Percentiles rank a stretch among this genome's conserved stretches.
These are phyloP conservation scores for Pristionchus exspectatus DNA, from an alignment of 2,888 invertebrate species.

Conservation along the genomic window DNA sequence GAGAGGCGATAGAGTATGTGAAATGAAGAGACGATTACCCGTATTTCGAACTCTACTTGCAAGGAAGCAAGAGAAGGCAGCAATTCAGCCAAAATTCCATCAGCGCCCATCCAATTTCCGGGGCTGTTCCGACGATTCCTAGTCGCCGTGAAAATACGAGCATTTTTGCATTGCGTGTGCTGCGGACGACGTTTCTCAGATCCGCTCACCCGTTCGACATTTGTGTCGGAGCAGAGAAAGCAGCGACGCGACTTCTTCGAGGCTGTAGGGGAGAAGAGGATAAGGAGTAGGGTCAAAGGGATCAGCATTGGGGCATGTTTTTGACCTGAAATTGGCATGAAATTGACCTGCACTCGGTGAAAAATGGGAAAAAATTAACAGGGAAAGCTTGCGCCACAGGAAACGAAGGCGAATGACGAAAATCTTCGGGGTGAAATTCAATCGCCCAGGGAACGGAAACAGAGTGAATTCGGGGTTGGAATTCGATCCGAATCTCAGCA, in stretches of 20 bases:
- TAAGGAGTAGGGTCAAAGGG: not conserved
- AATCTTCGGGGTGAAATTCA: not conserved
- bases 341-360: not conserved
- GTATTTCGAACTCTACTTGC: not conserved
- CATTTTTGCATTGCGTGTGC: not conserved
- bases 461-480: not conserved
- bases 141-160: not conserved
- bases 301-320: not conserved
- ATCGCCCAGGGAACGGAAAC: conserved; percentile 2
- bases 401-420: not conserved
- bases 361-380: not conserved
- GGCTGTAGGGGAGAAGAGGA: not conserved
- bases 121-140: conserved; percentile 21
- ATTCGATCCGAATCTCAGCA: not conserved
- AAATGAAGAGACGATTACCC: no score
- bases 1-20: no score
- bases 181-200: not conserved
- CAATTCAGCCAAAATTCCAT: conserved; percentile 23
- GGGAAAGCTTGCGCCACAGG: not conserved
- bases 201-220: not conserved
- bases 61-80: not conserved
- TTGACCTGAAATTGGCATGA: not conserved
- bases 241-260: not conserved
- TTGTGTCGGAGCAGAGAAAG: conserved; percentile 27
- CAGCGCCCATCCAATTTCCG: not conserved